Base-by-base conservation (phyloP, 1,140 invertebrate genomes). In the Drosophila pallidifrons region DNA sequence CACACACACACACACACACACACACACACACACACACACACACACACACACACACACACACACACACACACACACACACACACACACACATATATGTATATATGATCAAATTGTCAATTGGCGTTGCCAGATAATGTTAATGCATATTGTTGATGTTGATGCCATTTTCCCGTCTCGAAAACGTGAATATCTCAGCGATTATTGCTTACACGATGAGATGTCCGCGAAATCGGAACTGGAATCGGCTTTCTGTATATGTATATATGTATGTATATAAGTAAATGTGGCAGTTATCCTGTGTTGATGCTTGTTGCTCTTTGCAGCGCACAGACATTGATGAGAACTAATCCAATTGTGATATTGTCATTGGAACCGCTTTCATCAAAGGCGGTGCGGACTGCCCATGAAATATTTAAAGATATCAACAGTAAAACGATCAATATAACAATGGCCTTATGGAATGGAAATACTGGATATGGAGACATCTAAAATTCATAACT, bases 141-240 rank as follows among this genome's bases (percentile, higher is more conserved):
- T 49, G 15, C 6, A 16, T 25, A 11, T 47, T 13, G 60, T 49
- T 30, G 51, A 7, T 32, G 43, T 3, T 1, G 7, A 3, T 69
- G 49, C 55, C 38, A 11, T 11, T 35, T 28, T 4, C 59, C 71
- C 58, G 41, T 61, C 66, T 80, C 77, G 74, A 85, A 66, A 61
- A 80, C 77, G 77, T 85, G 77, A 83, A 83, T 85, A 85, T 83
- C 81, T 83, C 81, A 85, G 52, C 64, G 41, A n/a, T 43, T 85
- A 72, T 82, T 13, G 16, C 0, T 13, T 3, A 15, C 6, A 69
- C 69, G 65, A 71, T 77, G 68, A 58, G 81, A 83, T 61, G 54
- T 57, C 52, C 81, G 59, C 65, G 74, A 64, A 64, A 81, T 83
- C 81, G 68, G 51, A 60, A 25, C 49, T 35, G 77, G 13, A 55